A percentile compares a stretch with the other conserved stretches of the same genome.
These are phyloP conservation scores for Uria aalge DNA, from an alignment of 2,113 vertebrate species.

Conservation along the genomic window DNA sequence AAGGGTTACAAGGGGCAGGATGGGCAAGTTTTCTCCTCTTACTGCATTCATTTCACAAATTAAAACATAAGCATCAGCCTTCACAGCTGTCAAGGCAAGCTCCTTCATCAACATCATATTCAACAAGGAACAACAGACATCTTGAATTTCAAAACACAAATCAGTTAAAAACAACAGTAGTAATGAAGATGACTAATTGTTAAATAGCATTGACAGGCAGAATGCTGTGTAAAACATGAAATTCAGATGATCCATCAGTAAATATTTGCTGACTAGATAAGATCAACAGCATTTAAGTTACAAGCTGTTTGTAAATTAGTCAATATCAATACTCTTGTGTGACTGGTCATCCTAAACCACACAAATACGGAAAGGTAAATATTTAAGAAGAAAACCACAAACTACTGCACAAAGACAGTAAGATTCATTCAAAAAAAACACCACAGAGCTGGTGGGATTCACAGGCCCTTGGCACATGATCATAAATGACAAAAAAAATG, in stretches of 20 bases:
- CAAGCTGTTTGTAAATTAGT: background rate
- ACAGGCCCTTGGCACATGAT: background rate
- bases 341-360: background rate
- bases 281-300: background rate
- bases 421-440: background rate
- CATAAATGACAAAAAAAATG: background rate
- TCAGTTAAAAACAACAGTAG: background rate
- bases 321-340: background rate
- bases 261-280: slow-evolving; percentile 4
- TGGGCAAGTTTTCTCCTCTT: background rate
- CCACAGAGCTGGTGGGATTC: background rate
- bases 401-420: background rate
- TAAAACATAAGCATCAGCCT: background rate
- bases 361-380: background rate
- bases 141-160: background rate
- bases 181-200: background rate
- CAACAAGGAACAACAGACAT: background rate
- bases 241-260: background rate
- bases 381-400: background rate
- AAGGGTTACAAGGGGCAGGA: background rate
- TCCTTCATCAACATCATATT: background rate
- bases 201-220: background rate
- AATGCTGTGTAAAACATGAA: background rate
- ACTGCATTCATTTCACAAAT: background rate
- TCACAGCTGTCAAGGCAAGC: too few species aligned